Evolutionary conservation across 2,888 invertebrate species (phyloP), one percentile per base, ranked within the genome.

Genomic region (Sphaeridia pumilis): DNA sequence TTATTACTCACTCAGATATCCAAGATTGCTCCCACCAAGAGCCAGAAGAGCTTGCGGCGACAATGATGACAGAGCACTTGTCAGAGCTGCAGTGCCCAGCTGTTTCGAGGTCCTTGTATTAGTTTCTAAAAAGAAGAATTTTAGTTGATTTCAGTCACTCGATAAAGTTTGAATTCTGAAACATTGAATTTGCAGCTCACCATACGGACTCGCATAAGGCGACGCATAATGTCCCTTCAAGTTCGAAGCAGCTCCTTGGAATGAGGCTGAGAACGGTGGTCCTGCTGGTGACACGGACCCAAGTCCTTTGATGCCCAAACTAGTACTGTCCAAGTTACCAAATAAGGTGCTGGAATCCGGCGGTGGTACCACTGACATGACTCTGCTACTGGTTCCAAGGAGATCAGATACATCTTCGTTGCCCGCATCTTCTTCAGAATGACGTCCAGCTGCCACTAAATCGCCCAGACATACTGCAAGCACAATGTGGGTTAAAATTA

Each of bases 31-130:
- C 7, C 26, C 34, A 2, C 38, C 17, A 21, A 50, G 26, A 21
- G 44, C 50, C 24, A 50, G 35, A 2, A 50, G 22, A 17, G 28
- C 36, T 25, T 31, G 21, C 10, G 50, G 50, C n/a, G 34, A 25
- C 17, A 50, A 20, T 17, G 44, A 44, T 17, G 47, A 35, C 4
- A 28, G 7, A 5, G 21, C 10, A 5, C 25, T 4, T n/a, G 22
- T 3, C 14, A 24, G 24, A 14, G 49, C 34, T 1, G 10, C n/a
- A 1, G 25, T 4, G 14, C 49, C 42, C 5, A 50, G 10, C 2
- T 50, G 43, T 35, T 43, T 2, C 7, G 44, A 35, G 7, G 34
- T 43, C 10, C 50, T 3, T 17, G 17, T 38, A 5, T 20, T 17
- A 5, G 5, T 5, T 7, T 38, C 38, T 38, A 38, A 7, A n/a